Base-by-base conservation (phyloP, 2,113 vertebrate genomes). In the Oostethus manadensis region DNA sequence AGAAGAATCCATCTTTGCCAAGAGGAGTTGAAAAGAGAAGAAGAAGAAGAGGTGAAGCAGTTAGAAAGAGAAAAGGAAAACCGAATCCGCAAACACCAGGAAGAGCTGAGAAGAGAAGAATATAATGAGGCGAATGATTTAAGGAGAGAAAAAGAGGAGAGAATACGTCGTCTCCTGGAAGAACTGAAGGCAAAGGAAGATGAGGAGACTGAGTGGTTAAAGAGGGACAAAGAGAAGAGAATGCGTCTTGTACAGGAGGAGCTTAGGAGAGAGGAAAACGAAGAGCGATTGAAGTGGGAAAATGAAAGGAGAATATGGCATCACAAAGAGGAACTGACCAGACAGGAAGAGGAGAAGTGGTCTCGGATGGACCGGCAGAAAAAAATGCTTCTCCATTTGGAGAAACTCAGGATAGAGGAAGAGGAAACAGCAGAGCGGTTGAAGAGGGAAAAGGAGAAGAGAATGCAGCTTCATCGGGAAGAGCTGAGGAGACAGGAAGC, bases 401-500 rank as follows among this genome's bases (percentile, higher is more conserved):
- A 77, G 40, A 18, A 58, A 45, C 59, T 68, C 40, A 64, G 50
- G 55, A 63, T 58, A 50, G 68, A 49, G 48, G 86, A 91, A 60
- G 68, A 91, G 21, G 86, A 90, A 42, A 87, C 90, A 78, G 76
- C 77, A 49, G 71, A 50, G 61, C 75, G 61, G 63, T 84, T 93
- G 47, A 82, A 57, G 65, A 80, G 86, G 73, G 90, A 90, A 46
- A 90, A 89, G 4, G 84, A 91, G 18, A 66, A 86, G 53, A 77
- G 82, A 64, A 80, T 94, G 72, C 88, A 15, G 4, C 6, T 8
- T 26, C 22, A 23, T 14, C 48, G 22, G 14, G 48, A 50, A 16
- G 48, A 50, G 48, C 48, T 50, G 48, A n/a, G n/a, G n/a, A 46
- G 45, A 46, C 17, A 46, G 45, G 45, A 46, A 46, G 6, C 7